phyloP scores from a whole-genome alignment of 2,797 vertebrate genomes.

The Ctenosaura bakeri region DNA sequence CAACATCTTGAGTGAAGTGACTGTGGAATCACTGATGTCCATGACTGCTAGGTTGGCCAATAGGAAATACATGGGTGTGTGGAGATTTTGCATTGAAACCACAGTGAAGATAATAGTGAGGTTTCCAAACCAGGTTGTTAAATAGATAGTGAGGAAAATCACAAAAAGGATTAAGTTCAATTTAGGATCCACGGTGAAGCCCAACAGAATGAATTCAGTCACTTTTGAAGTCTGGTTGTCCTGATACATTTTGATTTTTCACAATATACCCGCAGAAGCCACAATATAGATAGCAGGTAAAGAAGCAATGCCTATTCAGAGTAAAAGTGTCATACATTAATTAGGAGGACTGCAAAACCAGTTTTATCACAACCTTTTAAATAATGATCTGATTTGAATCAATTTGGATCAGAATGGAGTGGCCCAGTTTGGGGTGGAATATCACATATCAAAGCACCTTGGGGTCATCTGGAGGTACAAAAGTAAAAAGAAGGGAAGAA shows the following conservation, averaged over 20 bases:
- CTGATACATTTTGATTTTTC: not conserved
- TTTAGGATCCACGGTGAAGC: not conserved
- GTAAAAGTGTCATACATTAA: too few relatives aligned
- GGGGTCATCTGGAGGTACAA: too few relatives aligned
- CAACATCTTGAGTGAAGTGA: slow-evolving; percentile 23
- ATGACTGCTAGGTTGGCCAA: slow-evolving; percentile 24
- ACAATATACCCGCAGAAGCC: not conserved
- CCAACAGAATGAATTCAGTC: slow-evolving; percentile 13
- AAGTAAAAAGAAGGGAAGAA: too few relatives aligned
- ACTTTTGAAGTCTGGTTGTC: not conserved
- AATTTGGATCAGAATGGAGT: too few relatives aligned
- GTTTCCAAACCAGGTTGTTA: slow-evolving; percentile 24
- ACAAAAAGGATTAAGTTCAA: not conserved
- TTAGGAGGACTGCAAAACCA: too few relatives aligned
- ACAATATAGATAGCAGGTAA: not conserved
- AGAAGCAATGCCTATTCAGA: not conserved
- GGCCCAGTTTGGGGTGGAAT: too few relatives aligned
- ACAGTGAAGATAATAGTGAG: slow-evolving; percentile 14
- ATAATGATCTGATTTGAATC: too few relatives aligned
- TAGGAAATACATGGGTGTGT: slow-evolving; percentile 35
- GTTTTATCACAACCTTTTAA: too few relatives aligned
- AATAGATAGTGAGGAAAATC: slow-evolving; percentile 22
- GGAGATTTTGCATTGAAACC: not conserved
- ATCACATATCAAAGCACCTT: too few relatives aligned
- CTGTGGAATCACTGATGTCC: slow-evolving; percentile 38